Base-by-base conservation (phyloP, 2,888 invertebrate species). In the Scotopteryx bipunctaria region DNA sequence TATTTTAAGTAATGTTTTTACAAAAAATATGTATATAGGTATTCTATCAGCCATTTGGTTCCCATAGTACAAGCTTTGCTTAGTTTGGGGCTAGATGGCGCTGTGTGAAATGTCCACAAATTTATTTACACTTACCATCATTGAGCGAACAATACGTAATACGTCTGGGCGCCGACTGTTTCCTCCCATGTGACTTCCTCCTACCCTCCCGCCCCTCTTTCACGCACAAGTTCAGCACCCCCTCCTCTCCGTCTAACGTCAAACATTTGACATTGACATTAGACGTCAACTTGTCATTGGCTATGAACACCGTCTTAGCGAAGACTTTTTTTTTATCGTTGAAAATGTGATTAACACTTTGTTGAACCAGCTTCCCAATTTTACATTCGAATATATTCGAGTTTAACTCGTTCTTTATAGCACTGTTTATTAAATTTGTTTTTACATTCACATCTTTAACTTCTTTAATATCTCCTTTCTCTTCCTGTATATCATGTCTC, bases 291-390 rank as follows among this genome's bases (percentile, higher is more conserved):
- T 66, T 71, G 4, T 76, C 78, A 15, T 77, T 77, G 0, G 74
- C 65, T 11, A 87, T 73, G 51, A 88, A 89, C 25, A 90, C 83
- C 0, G 89, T 89, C 66, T 86, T 88, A 0, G 89, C 89, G 11
- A 76, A 79, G 0, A 88, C 74, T 29, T 78, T 81, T 43, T 80
- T 85, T 45, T 78, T 78, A n/a, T 83, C 66, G 53, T 81, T 86
- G 45, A 74, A 89, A 8, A 89, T 81, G 19, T 88, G 88, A 29
- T 86, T 87, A 0, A 89, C 89, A 31, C 86, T 86, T 27, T 87
- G 80, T 27, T 87, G 84, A 0, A 90, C 88, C 0, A 90, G 53
- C 35, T 85, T 88, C 6, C 86, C 87, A 46, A 90, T 78, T 49
- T 87, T 72, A 40, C 87, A 88, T 44, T 89, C 87, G 57, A 89